phyloP scores from a whole-genome alignment of 2,113 vertebrate species.

The Tachuris rubrigastra region DNA sequence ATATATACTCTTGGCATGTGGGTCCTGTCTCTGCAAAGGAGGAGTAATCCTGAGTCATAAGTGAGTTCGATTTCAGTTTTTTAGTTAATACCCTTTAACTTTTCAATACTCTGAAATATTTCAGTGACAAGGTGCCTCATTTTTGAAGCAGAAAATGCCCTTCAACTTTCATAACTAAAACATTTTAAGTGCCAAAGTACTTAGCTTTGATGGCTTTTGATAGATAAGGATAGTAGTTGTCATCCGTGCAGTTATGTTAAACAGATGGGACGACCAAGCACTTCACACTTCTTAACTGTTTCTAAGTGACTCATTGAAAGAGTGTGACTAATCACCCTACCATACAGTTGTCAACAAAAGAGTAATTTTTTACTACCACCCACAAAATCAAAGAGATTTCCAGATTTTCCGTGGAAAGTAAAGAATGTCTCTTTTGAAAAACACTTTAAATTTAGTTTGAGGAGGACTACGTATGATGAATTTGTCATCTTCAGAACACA shows the following conservation, averaged over 20 bases:
- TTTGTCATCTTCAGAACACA: neutral
- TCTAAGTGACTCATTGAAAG: slow-evolving; percentile 43
- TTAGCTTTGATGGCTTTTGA: neutral
- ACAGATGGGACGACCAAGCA: neutral
- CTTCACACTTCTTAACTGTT: slow-evolving; percentile 37
- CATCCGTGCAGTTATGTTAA: neutral
- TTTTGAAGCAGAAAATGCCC: neutral
- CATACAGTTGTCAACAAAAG: slow-evolving; percentile 46
- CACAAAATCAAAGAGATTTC: neutral
- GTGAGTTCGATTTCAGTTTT: neutral
- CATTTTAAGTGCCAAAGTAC: neutral
- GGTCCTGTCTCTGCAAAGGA: neutral
- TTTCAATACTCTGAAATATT: neutral
- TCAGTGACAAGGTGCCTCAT: neutral
- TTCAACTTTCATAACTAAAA: neutral
- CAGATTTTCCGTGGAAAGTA: neutral
- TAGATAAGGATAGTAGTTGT: slow-evolving; percentile 13
- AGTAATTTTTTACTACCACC: neutral
- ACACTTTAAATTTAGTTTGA: neutral
- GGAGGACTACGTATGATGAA: neutral
- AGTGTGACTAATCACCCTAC: slow-evolving; percentile 38
- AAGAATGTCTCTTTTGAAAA: neutral
- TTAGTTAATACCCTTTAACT: neutral
- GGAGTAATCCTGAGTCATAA: neutral
- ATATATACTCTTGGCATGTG: neutral